A percentile compares a stretch with the other conserved stretches of the same genome.
Evolutionary conservation across 2,113 vertebrate genomes (phyloP).

Genomic region (Lophura nycthemera): DNA sequence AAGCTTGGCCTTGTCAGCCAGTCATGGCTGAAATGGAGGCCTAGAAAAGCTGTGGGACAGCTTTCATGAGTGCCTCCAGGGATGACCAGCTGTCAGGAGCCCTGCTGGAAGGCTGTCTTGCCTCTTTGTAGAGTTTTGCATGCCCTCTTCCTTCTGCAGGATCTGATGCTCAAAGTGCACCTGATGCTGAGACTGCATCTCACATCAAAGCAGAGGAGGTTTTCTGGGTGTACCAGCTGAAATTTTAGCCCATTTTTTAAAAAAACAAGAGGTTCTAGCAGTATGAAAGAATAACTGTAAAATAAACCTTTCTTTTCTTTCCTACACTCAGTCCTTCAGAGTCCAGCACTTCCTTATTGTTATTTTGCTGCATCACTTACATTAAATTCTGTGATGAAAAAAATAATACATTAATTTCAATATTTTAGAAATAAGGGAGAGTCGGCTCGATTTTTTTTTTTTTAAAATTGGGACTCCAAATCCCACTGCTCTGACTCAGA

Average conservation of each 20-base stretch:
- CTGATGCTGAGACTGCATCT: not conserved
- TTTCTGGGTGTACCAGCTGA: constrained; percentile 17
- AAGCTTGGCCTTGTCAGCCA: not conserved
- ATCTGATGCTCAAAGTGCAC: not conserved
- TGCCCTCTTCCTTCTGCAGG: not conserved
- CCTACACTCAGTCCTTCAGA: not conserved
- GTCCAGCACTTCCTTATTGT: not conserved
- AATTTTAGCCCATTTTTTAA: constrained; percentile 19
- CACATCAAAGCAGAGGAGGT: not conserved
- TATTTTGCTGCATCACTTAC: not conserved
- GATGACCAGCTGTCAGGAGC: not conserved
- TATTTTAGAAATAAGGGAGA: not conserved
- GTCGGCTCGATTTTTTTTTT: not conserved
- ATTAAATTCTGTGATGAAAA: not conserved
- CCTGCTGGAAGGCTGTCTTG: not conserved
- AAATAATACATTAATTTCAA: not conserved
- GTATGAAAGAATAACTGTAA: not conserved
- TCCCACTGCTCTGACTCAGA: constrained; percentile 25
- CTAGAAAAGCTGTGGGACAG: not conserved
- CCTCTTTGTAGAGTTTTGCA: rapidly evolving
- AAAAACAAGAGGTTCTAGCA: not conserved
- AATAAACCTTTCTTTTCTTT: not conserved
- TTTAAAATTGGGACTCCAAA: not conserved
- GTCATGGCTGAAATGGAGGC: not conserved
- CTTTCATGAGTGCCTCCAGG: not conserved